phyloP scores from a whole-genome alignment of 2,797 vertebrate genomes.

The Sphenodon punctatus region DNA sequence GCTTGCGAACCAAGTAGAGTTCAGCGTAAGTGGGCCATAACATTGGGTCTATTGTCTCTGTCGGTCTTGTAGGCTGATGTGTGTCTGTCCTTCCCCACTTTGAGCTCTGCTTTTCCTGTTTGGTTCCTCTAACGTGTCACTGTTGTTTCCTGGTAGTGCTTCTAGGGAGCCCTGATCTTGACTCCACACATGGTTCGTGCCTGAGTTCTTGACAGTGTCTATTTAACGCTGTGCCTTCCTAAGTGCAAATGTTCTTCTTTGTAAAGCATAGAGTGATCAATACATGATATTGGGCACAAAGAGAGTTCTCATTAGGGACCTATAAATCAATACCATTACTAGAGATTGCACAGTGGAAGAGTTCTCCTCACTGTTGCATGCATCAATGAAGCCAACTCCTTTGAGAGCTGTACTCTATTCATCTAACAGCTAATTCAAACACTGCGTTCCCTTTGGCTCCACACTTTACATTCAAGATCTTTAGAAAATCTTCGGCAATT shows the following conservation, averaged over 20 bases:
- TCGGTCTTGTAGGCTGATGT: too few species aligned
- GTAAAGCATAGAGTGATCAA: background rate
- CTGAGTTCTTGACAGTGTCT: background rate
- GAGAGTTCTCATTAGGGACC: background rate
- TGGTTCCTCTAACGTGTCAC: background rate
- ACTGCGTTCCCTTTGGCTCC: background rate
- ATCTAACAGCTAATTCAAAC: background rate
- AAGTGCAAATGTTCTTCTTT: background rate
- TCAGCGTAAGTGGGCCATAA: too few species aligned
- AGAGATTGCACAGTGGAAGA: background rate
- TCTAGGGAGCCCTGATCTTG: background rate
- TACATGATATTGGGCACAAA: background rate
- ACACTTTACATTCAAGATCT: background rate
- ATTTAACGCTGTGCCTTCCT: background rate
- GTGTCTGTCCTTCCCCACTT: too few species aligned
- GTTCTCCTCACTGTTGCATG: background rate
- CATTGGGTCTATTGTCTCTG: too few species aligned
- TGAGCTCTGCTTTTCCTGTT: too few species aligned
- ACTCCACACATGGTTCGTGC: too few species aligned
- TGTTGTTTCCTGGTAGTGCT: background rate
- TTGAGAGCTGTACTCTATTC: background rate
- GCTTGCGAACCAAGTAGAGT: too few species aligned
- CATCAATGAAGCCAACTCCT: background rate
- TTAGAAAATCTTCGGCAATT: background rate
- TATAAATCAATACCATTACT: background rate